Conservation (phyloP, 2,888 invertebrate genomes). For the Tortrix viridana region DNA sequence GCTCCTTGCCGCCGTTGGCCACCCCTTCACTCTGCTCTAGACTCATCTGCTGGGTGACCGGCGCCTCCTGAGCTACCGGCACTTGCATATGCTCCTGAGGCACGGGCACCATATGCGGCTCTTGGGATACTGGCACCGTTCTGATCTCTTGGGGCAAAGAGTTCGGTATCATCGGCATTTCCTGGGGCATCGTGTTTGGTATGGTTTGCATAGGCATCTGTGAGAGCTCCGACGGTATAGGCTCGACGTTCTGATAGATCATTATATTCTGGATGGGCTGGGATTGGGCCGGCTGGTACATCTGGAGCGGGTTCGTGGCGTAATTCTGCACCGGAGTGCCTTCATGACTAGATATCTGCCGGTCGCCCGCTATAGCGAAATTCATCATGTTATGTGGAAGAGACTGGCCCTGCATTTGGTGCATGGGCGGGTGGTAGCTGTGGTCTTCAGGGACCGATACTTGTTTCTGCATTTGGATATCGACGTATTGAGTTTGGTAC, state of each 20-base stretch:
- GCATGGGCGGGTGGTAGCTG: constrained; percentile 61
- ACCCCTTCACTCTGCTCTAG: constrained; percentile 60
- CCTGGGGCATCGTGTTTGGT: constrained; percentile 38
- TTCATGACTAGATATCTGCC: constrained; percentile 82
- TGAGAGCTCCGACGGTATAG: background rate
- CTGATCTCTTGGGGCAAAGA: constrained; percentile 35
- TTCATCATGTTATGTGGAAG: constrained; percentile 73
- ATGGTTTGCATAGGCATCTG: constrained; percentile 2
- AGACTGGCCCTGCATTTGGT: constrained; percentile 74
- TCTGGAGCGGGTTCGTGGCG: constrained; percentile 74
- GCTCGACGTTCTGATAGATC: constrained; percentile 16
- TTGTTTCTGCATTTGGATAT: constrained; percentile 62
- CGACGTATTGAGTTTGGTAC: constrained; percentile 61
- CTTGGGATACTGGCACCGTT: constrained; percentile 36
- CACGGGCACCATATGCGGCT: constrained; percentile 18
- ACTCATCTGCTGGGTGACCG: constrained; percentile 61
- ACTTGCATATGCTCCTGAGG: constrained; percentile 41
- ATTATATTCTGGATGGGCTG: constrained; percentile 48
- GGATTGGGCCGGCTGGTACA: constrained; percentile 67
- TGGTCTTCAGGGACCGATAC: constrained; percentile 68
- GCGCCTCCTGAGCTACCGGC: constrained; percentile 35
- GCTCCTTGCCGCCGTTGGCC: constrained; percentile 67
- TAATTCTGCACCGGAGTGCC: constrained; percentile 80
- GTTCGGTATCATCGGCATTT: constrained; percentile 38
- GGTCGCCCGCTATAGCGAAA: constrained; percentile 67